phyloP scores from a whole-genome alignment of 1,140 invertebrate genomes.

The Drosophila malerkotliana region DNA sequence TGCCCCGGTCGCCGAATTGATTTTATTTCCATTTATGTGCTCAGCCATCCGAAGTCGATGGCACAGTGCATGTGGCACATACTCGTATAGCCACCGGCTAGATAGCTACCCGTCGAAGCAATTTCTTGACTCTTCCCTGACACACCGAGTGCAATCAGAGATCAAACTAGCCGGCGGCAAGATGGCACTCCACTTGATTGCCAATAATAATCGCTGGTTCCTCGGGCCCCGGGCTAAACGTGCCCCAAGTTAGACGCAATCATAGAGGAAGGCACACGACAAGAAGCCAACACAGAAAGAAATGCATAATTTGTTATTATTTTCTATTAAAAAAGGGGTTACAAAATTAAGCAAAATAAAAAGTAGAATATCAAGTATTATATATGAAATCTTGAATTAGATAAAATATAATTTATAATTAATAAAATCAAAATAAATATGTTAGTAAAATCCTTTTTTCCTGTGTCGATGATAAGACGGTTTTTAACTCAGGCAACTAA shows the following conservation, averaged over 20 bases:
- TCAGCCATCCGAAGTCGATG: neutral
- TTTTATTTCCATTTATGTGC: slow-evolving; percentile 34
- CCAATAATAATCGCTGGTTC: slow-evolving; percentile 67
- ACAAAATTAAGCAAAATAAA: neutral
- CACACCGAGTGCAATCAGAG: slow-evolving; percentile 62
- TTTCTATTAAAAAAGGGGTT: neutral
- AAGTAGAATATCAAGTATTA: no score
- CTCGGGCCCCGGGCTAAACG: slow-evolving; percentile 33
- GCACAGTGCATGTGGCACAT: slow-evolving; percentile 1
- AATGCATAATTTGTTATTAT: neutral
- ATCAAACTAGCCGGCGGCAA: slow-evolving; percentile 55
- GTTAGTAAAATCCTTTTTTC: neutral
- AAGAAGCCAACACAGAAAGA: neutral
- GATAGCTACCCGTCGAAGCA: slow-evolving; percentile 17
- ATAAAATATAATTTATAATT: no score
- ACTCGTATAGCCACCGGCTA: slow-evolving; percentile 27
- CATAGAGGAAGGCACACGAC: slow-evolving; percentile 15
- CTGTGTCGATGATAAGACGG: slow-evolving; percentile 4
- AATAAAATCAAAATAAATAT: neutral
- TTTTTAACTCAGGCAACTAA: slow-evolving; percentile 19
- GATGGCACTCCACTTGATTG: slow-evolving; percentile 74
- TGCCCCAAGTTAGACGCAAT: slow-evolving; percentile 42
- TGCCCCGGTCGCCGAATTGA: slow-evolving; percentile 4
- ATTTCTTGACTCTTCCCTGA: slow-evolving; percentile 54
- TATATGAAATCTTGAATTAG: no score